A percentile compares a stretch with the other conserved stretches of the same genome.
Evolutionary conservation across 2,113 vertebrate genomes (phyloP).

Genomic region (Neolamprologus sp.): DNA sequence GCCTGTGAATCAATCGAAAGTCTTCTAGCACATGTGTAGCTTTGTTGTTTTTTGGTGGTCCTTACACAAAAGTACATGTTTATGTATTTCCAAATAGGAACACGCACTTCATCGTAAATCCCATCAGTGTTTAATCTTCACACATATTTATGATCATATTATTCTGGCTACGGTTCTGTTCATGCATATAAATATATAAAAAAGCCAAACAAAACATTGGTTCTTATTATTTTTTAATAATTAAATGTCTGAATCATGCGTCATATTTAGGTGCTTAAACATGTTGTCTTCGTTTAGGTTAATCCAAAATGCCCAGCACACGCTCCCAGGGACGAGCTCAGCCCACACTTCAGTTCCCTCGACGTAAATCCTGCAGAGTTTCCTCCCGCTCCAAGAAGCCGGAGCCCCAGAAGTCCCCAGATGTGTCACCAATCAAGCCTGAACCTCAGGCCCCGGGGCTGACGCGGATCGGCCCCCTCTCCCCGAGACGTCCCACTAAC

Average conservation of each 20-base stretch:
- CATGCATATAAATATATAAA: not conserved
- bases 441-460: not conserved
- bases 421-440: not conserved
- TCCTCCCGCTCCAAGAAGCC: not conserved
- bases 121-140: not conserved
- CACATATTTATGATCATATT: not conserved
- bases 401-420: not conserved
- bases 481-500: not conserved
- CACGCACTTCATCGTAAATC: not conserved
- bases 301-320: conserved; percentile 75
- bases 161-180: accelerated
- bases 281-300: accelerated
- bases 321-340: conserved; percentile 73
- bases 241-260: not conserved
- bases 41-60: accelerated
- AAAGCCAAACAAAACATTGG: not conserved
- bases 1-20: not conserved
- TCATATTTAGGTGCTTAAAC: not conserved
- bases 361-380: conserved; percentile 66
- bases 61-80: not conserved
- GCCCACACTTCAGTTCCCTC: conserved; percentile 78
- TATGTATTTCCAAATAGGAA: not conserved
- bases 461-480: not conserved
- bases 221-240: not conserved
- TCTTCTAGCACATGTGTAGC: not conserved